Evolutionary conservation across 2,113 vertebrate genomes (phyloP).

Genomic region (Hydropotes inermis): DNA sequence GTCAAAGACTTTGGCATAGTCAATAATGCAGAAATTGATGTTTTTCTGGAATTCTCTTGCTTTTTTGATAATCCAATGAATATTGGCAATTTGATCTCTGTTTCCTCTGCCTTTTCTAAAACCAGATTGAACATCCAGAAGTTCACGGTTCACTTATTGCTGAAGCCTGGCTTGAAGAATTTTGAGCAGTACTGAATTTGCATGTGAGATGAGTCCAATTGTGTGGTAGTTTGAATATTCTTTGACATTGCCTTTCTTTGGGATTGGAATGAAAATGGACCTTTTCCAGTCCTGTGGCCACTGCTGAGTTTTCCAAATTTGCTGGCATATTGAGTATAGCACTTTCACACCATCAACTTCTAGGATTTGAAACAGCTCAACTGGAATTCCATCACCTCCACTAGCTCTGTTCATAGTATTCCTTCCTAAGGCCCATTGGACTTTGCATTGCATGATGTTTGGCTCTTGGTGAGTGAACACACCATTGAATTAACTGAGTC

Average conservation of each 20-base stretch:
- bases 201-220: neutral
- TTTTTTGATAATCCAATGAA: rapidly evolving
- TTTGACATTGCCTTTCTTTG: neutral
- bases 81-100: neutral
- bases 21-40: neutral
- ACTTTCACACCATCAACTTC: neutral
- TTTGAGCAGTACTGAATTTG: neutral
- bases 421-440: neutral
- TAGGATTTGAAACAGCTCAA: neutral
- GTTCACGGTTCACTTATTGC: neutral
- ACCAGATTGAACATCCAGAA: neutral
- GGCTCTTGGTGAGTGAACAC: neutral
- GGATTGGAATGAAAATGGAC: neutral
- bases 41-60: neutral
- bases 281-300: neutral
- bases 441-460: neutral
- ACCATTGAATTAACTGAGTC: neutral
- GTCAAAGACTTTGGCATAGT: neutral
- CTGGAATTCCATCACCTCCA: neutral
- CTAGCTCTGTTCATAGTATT: neutral
- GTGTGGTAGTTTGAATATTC: neutral
- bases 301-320: neutral
- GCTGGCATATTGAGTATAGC: neutral
- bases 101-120: neutral
- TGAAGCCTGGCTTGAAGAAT: neutral